Conservation (phyloP, 2,797 vertebrate species). For the Tympanoctomys barrerae region DNA sequence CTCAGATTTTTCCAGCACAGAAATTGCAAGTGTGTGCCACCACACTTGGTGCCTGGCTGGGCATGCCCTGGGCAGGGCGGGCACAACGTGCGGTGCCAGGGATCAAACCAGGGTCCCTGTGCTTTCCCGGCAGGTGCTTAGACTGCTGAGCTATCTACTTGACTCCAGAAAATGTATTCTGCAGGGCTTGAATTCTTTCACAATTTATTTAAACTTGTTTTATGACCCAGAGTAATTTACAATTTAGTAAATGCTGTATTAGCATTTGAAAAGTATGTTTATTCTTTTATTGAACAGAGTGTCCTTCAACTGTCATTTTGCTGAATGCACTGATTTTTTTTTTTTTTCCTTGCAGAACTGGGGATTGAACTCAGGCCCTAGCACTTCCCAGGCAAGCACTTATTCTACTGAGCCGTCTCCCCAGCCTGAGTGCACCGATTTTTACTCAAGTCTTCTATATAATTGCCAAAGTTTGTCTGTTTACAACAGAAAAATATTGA, state of each 20-base stretch:
- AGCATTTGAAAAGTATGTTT: background rate
- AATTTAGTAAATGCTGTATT: background rate
- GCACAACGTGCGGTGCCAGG: too few relatives aligned
- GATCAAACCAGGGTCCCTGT: too few relatives aligned
- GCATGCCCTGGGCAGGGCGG: too few relatives aligned
- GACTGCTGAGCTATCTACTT: too few relatives aligned
- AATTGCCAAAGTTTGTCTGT: background rate
- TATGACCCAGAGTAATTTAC: background rate
- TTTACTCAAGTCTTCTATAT: background rate
- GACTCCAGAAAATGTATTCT: background rate
- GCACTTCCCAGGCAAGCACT: too few relatives aligned
- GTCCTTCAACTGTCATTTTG: background rate
- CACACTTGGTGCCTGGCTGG: too few relatives aligned
- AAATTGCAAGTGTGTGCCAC: too few relatives aligned
- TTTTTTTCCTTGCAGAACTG: background rate
- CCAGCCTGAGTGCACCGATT: too few relatives aligned
- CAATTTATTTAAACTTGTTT: slow-evolving; percentile 4
- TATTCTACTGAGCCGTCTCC: too few relatives aligned
- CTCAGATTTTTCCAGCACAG: too few relatives aligned
- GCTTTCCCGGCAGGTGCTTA: too few relatives aligned
- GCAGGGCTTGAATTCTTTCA: background rate
- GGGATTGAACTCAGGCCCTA: too few relatives aligned
- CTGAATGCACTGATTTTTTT: background rate
- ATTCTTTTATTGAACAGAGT: background rate
- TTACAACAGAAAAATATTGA: background rate